Evolutionary conservation across 2,113 vertebrate genomes (phyloP).

Genomic region (Halcyon malimbica): DNA sequence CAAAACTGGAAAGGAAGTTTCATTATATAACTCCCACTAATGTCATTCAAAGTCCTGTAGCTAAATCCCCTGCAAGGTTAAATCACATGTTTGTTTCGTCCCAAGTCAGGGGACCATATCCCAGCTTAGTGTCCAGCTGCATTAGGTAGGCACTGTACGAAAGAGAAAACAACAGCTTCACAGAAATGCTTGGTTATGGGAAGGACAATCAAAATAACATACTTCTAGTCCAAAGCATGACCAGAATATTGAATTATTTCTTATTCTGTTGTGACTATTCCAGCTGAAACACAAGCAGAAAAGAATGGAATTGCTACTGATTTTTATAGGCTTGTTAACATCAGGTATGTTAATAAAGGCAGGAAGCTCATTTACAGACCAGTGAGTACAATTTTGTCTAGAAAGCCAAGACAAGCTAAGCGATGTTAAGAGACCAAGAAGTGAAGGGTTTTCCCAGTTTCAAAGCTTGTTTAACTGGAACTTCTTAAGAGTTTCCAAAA

Average conservation of each 20-base stretch:
- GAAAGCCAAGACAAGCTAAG: neutral
- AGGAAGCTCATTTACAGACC: neutral
- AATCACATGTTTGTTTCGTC: neutral
- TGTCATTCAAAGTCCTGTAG: neutral
- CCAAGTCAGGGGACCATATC: neutral
- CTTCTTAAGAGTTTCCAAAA: neutral
- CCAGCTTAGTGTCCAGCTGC: neutral
- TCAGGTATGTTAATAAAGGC: neutral
- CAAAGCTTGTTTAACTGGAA: neutral
- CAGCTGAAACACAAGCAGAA: neutral
- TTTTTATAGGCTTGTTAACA: neutral
- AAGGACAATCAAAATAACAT: neutral
- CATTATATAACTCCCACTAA: neutral
- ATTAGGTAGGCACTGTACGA: neutral
- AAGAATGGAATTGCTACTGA: neutral
- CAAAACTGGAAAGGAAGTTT: neutral
- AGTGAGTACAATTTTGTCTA: neutral
- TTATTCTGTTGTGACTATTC: neutral
- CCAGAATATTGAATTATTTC: neutral
- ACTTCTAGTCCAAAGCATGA: neutral
- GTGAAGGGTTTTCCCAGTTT: neutral
- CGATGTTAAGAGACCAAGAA: neutral
- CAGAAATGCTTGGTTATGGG: neutral
- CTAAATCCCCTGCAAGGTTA: neutral
- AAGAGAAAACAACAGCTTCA: neutral